Evolutionary conservation across 37 sponge, comb jelly and placozoan species (phyloP), one percentile per base, ranked within the genome.

Genomic region (Spongilla lacustris): DNA sequence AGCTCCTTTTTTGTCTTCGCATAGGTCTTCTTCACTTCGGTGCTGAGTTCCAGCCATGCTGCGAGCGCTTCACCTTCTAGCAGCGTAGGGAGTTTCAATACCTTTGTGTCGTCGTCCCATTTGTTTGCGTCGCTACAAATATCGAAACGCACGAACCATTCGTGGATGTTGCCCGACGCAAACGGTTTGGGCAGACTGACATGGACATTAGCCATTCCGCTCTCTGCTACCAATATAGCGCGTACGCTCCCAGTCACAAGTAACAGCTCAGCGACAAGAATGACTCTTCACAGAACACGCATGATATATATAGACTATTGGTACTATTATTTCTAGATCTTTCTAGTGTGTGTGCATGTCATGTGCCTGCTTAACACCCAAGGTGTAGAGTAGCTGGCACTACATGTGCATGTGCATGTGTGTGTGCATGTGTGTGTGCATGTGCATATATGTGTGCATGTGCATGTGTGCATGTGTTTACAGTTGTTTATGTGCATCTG

Each of bases 191-290:
- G 85, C 12, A 85, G 11, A 31, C 85, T 85, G 34, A 76, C 69
- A 27, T 76, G 77, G 9, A 2, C 17, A 36, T 68, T 38, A 25
- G 70, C 71, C 81, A 81, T 81, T 69, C n/a, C n/a, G n/a, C n/a
- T 41, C 41, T 41, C 41, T 88, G 88, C 83, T 88, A 88, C 88
- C 88, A 88, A 76, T 88, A 83, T 88, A 81, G 71, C 27, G 37
- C 22, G 23, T 66, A 24, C 28, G n/a, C n/a, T n/a, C 41, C 41
- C 41, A 41, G 41, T 41, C 41, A 41, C 41, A 6, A 9, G 6
- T 41, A 41, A 41, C 41, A 3, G 41, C 3, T 41, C 41, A 6
- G 41, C 6, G 6, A 41, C 3, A 41, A 41, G 41, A 41, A 41
- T 41, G 41, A 41, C 6, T 6, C 3, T 41, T 3, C 6, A 41